These are phyloP conservation scores for Brachionichthys hirsutus DNA, from an alignment of 2,113 vertebrate genomes.

Conservation along the genomic window DNA sequence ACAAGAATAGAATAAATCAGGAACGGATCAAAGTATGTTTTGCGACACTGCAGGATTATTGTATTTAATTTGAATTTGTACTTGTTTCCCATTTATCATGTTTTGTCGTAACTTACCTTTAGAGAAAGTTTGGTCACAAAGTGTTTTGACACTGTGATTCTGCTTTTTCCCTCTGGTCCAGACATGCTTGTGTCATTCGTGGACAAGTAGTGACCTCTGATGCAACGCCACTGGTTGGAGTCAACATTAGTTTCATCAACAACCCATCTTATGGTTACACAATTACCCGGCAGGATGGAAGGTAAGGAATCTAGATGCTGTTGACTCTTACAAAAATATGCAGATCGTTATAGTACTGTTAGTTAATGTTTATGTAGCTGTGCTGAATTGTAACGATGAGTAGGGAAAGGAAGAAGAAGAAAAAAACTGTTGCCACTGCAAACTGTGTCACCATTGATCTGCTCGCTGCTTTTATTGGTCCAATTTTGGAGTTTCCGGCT, in stretches of 20 bases:
- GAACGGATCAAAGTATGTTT: too few species aligned
- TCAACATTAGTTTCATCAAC: conserved; percentile 96
- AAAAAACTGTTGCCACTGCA: conserved; percentile 41
- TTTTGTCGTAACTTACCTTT: too few species aligned
- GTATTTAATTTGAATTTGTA: too few species aligned
- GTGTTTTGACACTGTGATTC: conserved; percentile 4
- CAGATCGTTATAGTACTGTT: conserved; percentile 32
- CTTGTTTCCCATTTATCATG: too few species aligned
- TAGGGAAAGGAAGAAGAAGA: too few species aligned
- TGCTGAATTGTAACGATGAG: conserved; percentile 35
- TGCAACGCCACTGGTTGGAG: conserved; percentile 95
- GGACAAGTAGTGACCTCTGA: conserved; percentile 97
- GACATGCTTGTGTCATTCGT: conserved; percentile 94
- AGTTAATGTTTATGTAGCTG: conserved; percentile 34
- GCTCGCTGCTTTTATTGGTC: conserved; percentile 62
- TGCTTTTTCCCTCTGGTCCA: conserved; percentile 53
- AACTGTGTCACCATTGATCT: conserved; percentile 63
- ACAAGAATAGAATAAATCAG: too few species aligned
- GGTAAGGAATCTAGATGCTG: conserved; percentile 73
- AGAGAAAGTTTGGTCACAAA: too few species aligned
- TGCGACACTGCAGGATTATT: too few species aligned
- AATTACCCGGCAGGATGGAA: conserved; percentile 95
- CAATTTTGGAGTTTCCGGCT: conserved; percentile 70
- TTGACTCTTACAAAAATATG: not conserved
- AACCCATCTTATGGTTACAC: conserved; percentile 92